Evolutionary conservation across 2,113 vertebrate genomes (phyloP), one percentile per base, ranked within the genome.

Genomic region (Calyptomena viridis): DNA sequence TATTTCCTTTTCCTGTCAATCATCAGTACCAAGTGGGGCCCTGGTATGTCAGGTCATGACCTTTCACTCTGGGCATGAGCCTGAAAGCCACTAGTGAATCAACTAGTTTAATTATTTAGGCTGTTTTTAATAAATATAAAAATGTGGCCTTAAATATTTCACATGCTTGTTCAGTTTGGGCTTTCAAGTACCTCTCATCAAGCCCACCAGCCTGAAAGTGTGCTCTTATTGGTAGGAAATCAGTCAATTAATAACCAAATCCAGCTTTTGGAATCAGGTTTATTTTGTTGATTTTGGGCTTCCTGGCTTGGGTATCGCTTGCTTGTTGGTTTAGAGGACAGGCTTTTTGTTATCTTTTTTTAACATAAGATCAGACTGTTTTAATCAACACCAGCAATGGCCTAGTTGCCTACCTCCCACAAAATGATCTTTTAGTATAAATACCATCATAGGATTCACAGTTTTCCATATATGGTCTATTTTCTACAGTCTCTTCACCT

Each of bases 1-100:
- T 97, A 96, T 98, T 98, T 98, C 98, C 98, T 98, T 97, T 97
- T 97, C 95, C 98, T 99, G 99, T 99, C 99, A 99, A 98, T 99
- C 99, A 99, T 96, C 84, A 28, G 95, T 96, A 96, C 98, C 98
- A 97, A 94, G 98, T 97, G 96, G 97, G 97, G 97, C 97, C 95
- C 92, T 97, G 98, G 98, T 98, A 99, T 99, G 98, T 97, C 94
- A 97, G 98, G 99, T 98, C 98, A 86, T 63, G 99, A 99, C 98
- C 99, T 98, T 97, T 96, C 93, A 95, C 98, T 98, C 97, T 98
- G 97, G 98, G 98, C 98, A 95, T 98, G 97, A 98, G 98, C 98
- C 98, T 98, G 97, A 98, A 98, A 98, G 98, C 98, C 98, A 98
- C 98, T 95, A 97, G 97, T 98, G 97, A 98, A 98, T 98, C 97